These are phyloP conservation scores for Choristoneura rosaceana DNA, from an alignment of 2,888 invertebrate species.

Conservation along the genomic window DNA sequence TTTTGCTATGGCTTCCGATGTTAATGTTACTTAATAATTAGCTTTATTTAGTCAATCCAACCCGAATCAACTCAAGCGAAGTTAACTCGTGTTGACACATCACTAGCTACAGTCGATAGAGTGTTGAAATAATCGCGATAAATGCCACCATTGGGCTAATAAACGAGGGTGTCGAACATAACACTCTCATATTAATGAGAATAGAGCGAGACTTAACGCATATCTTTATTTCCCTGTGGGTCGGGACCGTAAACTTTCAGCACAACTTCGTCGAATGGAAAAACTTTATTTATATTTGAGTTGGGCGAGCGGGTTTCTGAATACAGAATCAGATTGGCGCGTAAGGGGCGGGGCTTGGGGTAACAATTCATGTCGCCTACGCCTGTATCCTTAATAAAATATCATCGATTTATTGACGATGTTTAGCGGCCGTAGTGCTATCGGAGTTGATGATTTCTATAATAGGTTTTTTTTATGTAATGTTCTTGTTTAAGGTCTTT, in stretches of 20 bases:
- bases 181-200: constrained; percentile 63
- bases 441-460: no score
- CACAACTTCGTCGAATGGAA: constrained; percentile 73
- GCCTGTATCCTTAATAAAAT: constrained; percentile 37
- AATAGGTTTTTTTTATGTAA: no score
- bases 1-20: no score
- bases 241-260: constrained; percentile 70
- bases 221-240: constrained; percentile 75
- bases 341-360: constrained; percentile 43
- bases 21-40: no score
- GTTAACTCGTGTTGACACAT: no score
- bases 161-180: constrained; percentile 45
- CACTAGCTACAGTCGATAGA: background rate
- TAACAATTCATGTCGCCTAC: constrained; percentile 40
- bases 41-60: no score
- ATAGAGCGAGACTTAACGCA: constrained; percentile 52
- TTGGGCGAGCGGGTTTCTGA: constrained; percentile 72
- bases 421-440: constrained; percentile 16
- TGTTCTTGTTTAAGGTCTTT: no score
- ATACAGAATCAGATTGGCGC: constrained; percentile 73
- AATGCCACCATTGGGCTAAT: constrained; percentile 5
- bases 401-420: constrained; percentile 34
- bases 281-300: constrained; percentile 82
- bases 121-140: constrained; percentile 28
- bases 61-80: no score